Conservation (phyloP, 2,113 vertebrate species). For the Poeciliopsis prolifica region DNA sequence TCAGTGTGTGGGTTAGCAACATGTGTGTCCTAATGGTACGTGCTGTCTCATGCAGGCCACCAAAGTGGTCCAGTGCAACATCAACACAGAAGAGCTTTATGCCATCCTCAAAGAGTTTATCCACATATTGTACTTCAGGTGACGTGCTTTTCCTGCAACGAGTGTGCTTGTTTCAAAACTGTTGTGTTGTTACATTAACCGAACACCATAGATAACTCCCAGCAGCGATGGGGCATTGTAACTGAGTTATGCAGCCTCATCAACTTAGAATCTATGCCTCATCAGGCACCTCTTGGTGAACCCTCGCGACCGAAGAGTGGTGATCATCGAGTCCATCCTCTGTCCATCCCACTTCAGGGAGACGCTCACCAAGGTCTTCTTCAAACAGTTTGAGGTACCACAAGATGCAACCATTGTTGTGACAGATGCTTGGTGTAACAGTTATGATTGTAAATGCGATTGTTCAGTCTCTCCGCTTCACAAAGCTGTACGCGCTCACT, state of each 20-base stretch:
- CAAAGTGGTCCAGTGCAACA: conserved; percentile 95
- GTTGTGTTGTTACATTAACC: not conserved
- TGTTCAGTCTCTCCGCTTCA: not conserved
- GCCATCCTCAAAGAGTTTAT: conserved; percentile 97
- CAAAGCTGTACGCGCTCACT: not conserved
- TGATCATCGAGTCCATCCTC: conserved; percentile 94
- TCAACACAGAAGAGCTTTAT: conserved; percentile 98
- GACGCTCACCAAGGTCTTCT: conserved; percentile 93
- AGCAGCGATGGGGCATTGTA: not conserved
- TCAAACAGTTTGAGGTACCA: conserved; percentile 97
- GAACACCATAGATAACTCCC: not conserved
- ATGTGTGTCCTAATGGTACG: conserved; percentile 13
- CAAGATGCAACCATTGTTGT: not conserved
- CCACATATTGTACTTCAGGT: conserved; percentile 98
- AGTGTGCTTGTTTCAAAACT: not conserved
- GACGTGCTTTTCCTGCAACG: conserved; percentile 9
- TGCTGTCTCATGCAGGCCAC: conserved; percentile 80
- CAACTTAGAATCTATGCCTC: not conserved
- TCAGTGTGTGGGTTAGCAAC: not conserved
- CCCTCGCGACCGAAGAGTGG: conserved; percentile 95
- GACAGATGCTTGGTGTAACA: not conserved
- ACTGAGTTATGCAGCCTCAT: not conserved
- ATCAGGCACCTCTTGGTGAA: conserved; percentile 95
- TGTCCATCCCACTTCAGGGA: conserved; percentile 98
- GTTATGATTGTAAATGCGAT: not conserved